Percentiles rank a stretch among this genome's conserved stretches.
These are phyloP conservation scores for Theristicus caerulescens DNA, from an alignment of 2,113 vertebrate species.

Conservation along the genomic window DNA sequence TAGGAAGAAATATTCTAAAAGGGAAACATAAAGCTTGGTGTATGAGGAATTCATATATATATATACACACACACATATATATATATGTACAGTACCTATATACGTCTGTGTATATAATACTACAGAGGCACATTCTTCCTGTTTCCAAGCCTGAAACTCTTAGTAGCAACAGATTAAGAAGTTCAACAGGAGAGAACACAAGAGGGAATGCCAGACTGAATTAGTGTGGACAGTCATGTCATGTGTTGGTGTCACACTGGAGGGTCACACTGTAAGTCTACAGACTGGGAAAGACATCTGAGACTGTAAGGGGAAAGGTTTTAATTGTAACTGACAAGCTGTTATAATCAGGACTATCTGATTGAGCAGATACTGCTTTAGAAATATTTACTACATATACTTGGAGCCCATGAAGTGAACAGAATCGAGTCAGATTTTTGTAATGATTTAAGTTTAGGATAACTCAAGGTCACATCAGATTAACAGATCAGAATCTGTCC, in stretches of 20 bases:
- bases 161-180: not conserved
- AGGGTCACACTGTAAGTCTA: not conserved
- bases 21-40: not conserved
- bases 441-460: not conserved
- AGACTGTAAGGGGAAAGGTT: not conserved
- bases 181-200: not conserved
- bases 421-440: not conserved
- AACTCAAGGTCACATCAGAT: not conserved
- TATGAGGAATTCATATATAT: not conserved
- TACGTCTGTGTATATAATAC: fast-evolving
- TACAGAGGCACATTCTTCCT: not conserved
- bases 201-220: not conserved
- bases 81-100: fast-evolving
- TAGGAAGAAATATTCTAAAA: not conserved
- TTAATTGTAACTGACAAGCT: not conserved
- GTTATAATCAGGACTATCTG: not conserved
- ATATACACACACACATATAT: fast-evolving
- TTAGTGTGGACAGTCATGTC: not conserved
- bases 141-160: not conserved
- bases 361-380: not conserved
- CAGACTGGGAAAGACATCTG: not conserved
- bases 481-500: not conserved
- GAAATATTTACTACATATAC: not conserved
- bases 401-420: not conserved
- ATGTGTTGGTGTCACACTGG: not conserved